Evolutionary conservation across 1,140 invertebrate species (phyloP).

Genomic region (Drosophila eugracilis): DNA sequence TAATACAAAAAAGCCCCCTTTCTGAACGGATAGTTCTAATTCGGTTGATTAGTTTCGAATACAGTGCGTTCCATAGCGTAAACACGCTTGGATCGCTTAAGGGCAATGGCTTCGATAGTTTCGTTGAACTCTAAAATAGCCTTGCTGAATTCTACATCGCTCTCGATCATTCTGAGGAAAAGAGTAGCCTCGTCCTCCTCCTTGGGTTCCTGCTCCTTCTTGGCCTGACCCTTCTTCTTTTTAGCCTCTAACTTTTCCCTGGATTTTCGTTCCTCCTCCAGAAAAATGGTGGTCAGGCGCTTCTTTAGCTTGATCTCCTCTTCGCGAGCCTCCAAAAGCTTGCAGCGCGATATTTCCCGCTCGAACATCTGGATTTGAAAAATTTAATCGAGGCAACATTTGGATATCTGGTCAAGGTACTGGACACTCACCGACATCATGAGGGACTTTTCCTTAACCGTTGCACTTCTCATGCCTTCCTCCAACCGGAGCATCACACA

Average conservation of each 20-base stretch:
- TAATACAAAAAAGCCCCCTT: neutral
- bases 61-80: slow-evolving; percentile 21
- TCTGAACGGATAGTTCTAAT: neutral
- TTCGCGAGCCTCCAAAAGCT: slow-evolving; percentile 93
- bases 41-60: slow-evolving; percentile 10
- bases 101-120: neutral
- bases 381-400: neutral
- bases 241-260: slow-evolving; percentile 12
- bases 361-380: slow-evolving; percentile 89
- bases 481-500: slow-evolving; percentile 92
- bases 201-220: neutral
- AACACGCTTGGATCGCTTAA: slow-evolving; percentile 16
- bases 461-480: slow-evolving; percentile 89
- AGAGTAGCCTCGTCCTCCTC: slow-evolving; percentile 17
- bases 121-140: slow-evolving; percentile 34
- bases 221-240: slow-evolving; percentile 12
- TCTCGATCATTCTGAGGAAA: slow-evolving; percentile 20
- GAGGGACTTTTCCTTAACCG: slow-evolving; percentile 91
- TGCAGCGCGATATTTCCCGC: slow-evolving; percentile 93
- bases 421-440: slow-evolving; percentile 86
- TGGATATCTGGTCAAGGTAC: slow-evolving; percentile 71
- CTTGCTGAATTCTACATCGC: slow-evolving; percentile 18
- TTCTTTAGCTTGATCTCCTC: slow-evolving; percentile 89
- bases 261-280: slow-evolving; percentile 33
- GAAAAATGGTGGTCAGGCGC: slow-evolving; percentile 42